Evolutionary conservation across 1,140 invertebrate genomes (phyloP).

Genomic region (Drosophila carrolli): DNA sequence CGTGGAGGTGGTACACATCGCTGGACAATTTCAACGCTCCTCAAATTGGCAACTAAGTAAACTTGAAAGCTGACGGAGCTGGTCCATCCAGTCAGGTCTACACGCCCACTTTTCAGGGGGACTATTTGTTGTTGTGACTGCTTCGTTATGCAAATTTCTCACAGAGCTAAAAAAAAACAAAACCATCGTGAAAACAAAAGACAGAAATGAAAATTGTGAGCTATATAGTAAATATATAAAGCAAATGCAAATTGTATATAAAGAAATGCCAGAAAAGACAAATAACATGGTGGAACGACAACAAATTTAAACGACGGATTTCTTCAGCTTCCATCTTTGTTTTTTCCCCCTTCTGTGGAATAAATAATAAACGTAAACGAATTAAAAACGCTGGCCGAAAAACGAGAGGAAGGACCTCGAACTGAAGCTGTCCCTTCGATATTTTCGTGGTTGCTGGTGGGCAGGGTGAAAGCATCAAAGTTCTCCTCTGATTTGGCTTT

Average conservation of each 20-base stretch:
- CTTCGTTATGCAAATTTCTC: slow-evolving; percentile 78
- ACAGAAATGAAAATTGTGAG: slow-evolving; percentile 69
- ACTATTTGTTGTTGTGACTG: slow-evolving; percentile 46
- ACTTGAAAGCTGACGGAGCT: slow-evolving; percentile 64
- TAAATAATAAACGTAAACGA: slow-evolving; percentile 83
- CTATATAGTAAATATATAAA: slow-evolving; percentile 48
- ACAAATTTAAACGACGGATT: slow-evolving; percentile 58
- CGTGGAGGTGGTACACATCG: slow-evolving; percentile 39
- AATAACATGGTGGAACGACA: slow-evolving; percentile 53
- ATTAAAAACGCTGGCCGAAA: slow-evolving; percentile 70
- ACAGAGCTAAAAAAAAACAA: slow-evolving; percentile 4
- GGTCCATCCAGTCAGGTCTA: slow-evolving; percentile 26
- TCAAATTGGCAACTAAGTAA: slow-evolving; percentile 78
- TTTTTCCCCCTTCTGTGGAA: slow-evolving; percentile 53
- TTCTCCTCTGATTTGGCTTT: slow-evolving; percentile 27
- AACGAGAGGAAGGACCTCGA: slow-evolving; percentile 4
- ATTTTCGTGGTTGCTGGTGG: slow-evolving; percentile 17
- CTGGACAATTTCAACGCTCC: slow-evolving; percentile 61
- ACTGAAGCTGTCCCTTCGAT: slow-evolving; percentile 34
- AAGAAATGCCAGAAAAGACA: slow-evolving; percentile 71
- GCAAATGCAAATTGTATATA: slow-evolving; percentile 77
- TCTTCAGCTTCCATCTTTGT: slow-evolving; percentile 23
- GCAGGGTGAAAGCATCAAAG: slow-evolving; percentile 36
- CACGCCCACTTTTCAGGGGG: slow-evolving; percentile 38
- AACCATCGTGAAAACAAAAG: slow-evolving; percentile 26